phyloP scores from a whole-genome alignment of 2,797 vertebrate species.

The Halcyon leucocephala region DNA sequence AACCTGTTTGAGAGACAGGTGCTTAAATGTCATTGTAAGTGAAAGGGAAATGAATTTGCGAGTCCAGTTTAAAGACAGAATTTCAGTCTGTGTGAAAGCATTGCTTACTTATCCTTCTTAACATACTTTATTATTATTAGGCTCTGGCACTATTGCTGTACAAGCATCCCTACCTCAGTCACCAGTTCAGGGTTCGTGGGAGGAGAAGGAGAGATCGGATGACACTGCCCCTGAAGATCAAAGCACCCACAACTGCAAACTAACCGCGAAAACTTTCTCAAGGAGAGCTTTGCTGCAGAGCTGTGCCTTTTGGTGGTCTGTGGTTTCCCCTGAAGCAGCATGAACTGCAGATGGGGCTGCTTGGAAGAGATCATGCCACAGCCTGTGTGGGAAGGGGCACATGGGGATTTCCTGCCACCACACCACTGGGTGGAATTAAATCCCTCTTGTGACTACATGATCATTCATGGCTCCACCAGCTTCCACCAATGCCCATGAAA shows the following conservation, averaged over 20 bases:
- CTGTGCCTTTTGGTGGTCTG: neutral
- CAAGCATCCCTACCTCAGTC: neutral
- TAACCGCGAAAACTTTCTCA: neutral
- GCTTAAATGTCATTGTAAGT: neutral
- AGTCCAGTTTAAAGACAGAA: neutral
- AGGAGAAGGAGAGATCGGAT: neutral
- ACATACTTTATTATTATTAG: neutral
- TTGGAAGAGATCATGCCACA: neutral
- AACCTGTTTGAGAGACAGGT: neutral
- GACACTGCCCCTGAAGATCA: neutral
- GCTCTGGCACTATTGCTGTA: rapidly evolving
- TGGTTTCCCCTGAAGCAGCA: neutral
- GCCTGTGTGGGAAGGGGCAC: rapidly evolving
- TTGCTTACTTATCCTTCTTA: neutral
- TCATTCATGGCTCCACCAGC: neutral
- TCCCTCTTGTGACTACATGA: neutral
- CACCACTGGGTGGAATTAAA: neutral
- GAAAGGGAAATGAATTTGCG: neutral
- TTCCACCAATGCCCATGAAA: neutral
- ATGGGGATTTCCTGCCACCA: neutral
- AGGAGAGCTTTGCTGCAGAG: neutral
- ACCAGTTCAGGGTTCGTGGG: neutral
- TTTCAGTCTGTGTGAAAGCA: neutral
- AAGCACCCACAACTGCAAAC: neutral
- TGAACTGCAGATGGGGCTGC: neutral